A percentile compares a stretch with the other conserved stretches of the same genome.
These are phyloP conservation scores for Andrena hattorfiana DNA, from an alignment of 2,888 invertebrate species.

Conservation along the genomic window DNA sequence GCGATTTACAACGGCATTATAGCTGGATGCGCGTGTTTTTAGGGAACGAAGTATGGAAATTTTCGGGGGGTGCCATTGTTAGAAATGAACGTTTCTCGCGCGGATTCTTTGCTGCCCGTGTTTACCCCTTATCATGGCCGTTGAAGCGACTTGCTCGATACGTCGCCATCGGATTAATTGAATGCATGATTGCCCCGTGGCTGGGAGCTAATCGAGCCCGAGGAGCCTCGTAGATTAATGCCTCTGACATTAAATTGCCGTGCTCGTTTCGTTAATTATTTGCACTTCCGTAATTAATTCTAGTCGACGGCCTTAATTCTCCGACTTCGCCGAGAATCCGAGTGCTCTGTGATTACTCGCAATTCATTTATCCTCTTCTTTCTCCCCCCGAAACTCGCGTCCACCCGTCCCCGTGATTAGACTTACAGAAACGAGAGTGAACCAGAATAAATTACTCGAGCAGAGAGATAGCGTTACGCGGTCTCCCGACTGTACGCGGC, in stretches of 20 bases:
- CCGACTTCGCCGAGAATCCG: not conserved
- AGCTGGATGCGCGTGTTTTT: not conserved
- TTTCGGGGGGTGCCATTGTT: too few species aligned
- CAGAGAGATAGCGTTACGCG: too few species aligned
- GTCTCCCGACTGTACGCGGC: too few species aligned
- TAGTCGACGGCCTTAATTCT: not conserved
- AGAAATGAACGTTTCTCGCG: too few species aligned
- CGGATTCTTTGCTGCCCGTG: not conserved
- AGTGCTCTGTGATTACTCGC: not conserved
- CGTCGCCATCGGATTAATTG: slow-evolving; percentile 29
- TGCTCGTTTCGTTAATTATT: slow-evolving; percentile 37
- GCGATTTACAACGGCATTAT: slow-evolving; percentile 40
- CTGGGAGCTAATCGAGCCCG: slow-evolving; percentile 36
- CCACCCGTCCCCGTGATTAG: not conserved
- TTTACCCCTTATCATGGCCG: not conserved
- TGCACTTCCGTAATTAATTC: slow-evolving; percentile 40
- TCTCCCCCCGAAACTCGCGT: not conserved
- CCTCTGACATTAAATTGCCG: slow-evolving; percentile 15
- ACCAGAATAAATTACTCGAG: too few species aligned
- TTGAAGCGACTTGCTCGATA: slow-evolving; percentile 11
- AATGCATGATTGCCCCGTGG: slow-evolving; percentile 26
- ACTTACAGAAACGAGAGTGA: not conserved
- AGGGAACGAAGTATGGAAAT: not conserved
- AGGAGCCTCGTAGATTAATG: slow-evolving; percentile 29
- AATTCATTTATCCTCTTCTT: slow-evolving; percentile 1